Evolutionary conservation across 1,140 invertebrate species (phyloP), one percentile per base, ranked within the genome.

Genomic region (Rhizoglyphus robini): DNA sequence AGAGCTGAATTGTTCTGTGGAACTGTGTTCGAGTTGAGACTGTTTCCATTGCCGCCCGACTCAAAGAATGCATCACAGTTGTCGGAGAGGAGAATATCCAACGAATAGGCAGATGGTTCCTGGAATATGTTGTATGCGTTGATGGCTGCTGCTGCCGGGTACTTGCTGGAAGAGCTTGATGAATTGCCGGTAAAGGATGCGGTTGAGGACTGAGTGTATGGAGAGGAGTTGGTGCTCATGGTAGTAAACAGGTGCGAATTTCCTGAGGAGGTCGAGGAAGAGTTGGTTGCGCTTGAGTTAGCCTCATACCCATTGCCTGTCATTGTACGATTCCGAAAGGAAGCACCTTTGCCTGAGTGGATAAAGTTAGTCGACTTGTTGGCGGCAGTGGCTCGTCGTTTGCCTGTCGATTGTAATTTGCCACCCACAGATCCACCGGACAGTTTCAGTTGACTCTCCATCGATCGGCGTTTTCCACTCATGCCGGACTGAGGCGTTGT

Each of bases 21-120:
- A 60, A 60, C 27, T 29, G 13, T 32, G 15, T 60, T 18, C 2
- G n/a, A 1, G 25, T 58, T 60, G 1, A n/a, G 1, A 32, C n/a
- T 34, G 29, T 60, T 60, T 34, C 29, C 36, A 46, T 29, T 38
- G 57, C 8, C 57, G 20, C 58, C 58, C 15, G 23, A 34, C 31
- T 60, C 58, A 32, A 60, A 60, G 15, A 60, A 60, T 34, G 27
- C 58, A 60, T 60, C 58, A 15, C 15, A 60, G 13, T 34, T 29
- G 29, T 60, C 58, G 3, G 58, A 15, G n/a, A 60, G 27, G 4
- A 60, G 27, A 29, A 29, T 60, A 27, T 60, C 58, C 27, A 60
- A 46, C 13, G 15, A 29, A 46, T 60, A 60, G 15, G 58, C 58
- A n/a, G 15, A 29, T 46, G 58, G 58, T 32, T 51, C 58, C 13